Percentiles rank a stretch among this genome's conserved stretches.
These are phyloP conservation scores for Helogale parvula DNA, from an alignment of 2,113 vertebrate species.

Conservation along the genomic window DNA sequence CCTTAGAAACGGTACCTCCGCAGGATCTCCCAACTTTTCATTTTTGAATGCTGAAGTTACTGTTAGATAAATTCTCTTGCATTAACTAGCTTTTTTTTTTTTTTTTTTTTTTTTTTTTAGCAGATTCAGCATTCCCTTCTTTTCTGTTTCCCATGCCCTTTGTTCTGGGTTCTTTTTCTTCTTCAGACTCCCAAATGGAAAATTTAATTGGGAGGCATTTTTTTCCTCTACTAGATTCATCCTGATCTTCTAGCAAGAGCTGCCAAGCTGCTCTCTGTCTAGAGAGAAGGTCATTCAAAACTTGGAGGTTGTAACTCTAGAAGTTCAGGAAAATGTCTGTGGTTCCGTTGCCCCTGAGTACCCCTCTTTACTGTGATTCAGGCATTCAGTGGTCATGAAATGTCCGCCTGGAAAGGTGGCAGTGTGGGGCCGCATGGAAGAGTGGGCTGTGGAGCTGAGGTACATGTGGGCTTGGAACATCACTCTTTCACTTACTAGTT, in stretches of 20 bases:
- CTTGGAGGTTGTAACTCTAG: background rate
- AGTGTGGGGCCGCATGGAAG: background rate
- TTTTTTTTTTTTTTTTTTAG: constrained; percentile 44
- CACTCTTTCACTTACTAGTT: background rate
- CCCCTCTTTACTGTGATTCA: background rate
- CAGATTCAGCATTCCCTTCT: constrained; percentile 74
- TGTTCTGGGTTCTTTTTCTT: constrained; percentile 68
- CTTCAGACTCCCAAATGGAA: constrained; percentile 64
- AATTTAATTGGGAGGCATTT: constrained; percentile 51
- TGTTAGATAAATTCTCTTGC: constrained; percentile 73
- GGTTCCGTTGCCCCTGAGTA: background rate
- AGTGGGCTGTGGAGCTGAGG: background rate
- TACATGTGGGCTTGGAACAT: background rate
- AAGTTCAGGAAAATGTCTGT: background rate
- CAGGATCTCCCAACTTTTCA: constrained; percentile 22
- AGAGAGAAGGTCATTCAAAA: background rate
- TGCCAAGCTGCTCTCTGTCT: background rate
- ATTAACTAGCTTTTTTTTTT: constrained; percentile 78
- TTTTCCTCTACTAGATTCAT: background rate
- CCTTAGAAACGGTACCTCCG: constrained; percentile 63
- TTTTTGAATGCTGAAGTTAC: constrained; percentile 70
- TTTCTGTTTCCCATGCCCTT: constrained; percentile 30
- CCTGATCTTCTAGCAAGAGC: constrained; percentile 30
- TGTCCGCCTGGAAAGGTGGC: background rate
- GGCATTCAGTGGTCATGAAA: background rate